Conservation (phyloP, 2,888 invertebrate genomes). For the Gonocerus acuteangulatus region DNA sequence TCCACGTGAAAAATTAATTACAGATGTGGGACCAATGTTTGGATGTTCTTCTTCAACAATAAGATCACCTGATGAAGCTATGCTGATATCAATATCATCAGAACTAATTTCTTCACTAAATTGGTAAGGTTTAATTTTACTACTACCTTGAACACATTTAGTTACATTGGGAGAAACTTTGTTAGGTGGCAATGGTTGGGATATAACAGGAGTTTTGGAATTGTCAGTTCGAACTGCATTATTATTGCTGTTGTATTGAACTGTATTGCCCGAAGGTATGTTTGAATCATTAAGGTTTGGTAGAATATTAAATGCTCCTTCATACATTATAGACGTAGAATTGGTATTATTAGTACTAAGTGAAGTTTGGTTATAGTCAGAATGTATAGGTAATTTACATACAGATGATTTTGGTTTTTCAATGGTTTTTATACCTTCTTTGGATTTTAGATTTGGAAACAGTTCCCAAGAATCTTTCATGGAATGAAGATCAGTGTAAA, state of each 20-base stretch:
- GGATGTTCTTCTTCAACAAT: conserved; percentile 16
- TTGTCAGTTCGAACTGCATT: neutral
- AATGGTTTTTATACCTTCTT: neutral
- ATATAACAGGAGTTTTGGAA: neutral
- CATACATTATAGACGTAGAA: conserved; percentile 1
- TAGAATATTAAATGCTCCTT: conserved; percentile 18
- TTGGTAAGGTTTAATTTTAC: conserved; percentile 8
- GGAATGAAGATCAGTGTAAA: conserved; percentile 3
- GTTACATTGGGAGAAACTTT: neutral
- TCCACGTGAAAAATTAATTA: conserved; percentile 10
- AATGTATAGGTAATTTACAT: conserved; percentile 5
- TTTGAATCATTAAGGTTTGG: neutral
- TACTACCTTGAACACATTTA: neutral
- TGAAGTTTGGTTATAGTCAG: conserved; percentile 3
- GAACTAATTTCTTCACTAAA: conserved; percentile 22
- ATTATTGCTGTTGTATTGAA: neutral
- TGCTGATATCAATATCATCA: conserved; percentile 30
- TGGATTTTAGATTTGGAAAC: conserved; percentile 3
- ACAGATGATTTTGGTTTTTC: neutral
- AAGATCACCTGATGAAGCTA: conserved; percentile 25
- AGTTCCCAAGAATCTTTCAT: conserved; percentile 17
- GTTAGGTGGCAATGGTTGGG: neutral
- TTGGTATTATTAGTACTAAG: neutral
- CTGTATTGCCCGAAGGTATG: neutral
- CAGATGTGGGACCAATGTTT: conserved; percentile 2